phyloP scores from a whole-genome alignment of 2,797 vertebrate species.

The Lacerta viridis region DNA sequence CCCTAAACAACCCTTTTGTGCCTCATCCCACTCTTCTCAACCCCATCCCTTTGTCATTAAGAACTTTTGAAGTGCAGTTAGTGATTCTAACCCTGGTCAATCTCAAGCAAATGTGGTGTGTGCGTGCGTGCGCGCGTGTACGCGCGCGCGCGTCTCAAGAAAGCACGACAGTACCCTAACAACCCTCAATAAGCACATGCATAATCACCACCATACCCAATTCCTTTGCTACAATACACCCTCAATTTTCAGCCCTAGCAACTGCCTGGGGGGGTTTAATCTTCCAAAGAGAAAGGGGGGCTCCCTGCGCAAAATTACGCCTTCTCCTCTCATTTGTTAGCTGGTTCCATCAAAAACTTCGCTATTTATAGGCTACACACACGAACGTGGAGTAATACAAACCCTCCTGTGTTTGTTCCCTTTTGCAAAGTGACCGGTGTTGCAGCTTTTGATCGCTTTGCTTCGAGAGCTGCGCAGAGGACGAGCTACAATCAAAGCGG shows the following conservation, averaged over 20 bases:
- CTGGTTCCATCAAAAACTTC: slow-evolving; percentile 83
- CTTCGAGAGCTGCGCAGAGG: slow-evolving; percentile 42
- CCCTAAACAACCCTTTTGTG: neutral
- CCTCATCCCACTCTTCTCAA: neutral
- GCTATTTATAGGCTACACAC: slow-evolving; percentile 83
- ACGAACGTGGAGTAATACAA: slow-evolving; percentile 76
- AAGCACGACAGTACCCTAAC: slow-evolving; percentile 28
- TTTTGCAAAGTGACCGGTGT: slow-evolving; percentile 75
- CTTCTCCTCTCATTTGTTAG: slow-evolving; percentile 83
- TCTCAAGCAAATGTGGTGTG: slow-evolving; percentile 12
- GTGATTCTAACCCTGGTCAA: slow-evolving; percentile 8
- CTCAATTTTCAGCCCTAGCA: slow-evolving; percentile 60
- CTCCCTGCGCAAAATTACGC: slow-evolving; percentile 77
- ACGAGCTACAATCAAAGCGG: slow-evolving; percentile 48
- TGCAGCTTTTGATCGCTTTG: slow-evolving; percentile 64
- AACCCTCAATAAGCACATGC: neutral
- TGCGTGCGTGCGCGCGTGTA: neutral
- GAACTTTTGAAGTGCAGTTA: neutral
- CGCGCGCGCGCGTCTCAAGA: slow-evolving; percentile 37
- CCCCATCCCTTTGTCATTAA: neutral
- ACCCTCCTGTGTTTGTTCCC: slow-evolving; percentile 74
- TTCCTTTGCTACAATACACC: slow-evolving; percentile 41
- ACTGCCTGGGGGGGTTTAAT: slow-evolving; percentile 70
- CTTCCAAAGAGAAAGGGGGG: slow-evolving; percentile 71
- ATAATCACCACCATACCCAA: slow-evolving; percentile 48